Base-by-base conservation (phyloP, 2,113 vertebrate genomes). In the Sigmodon hispidus region DNA sequence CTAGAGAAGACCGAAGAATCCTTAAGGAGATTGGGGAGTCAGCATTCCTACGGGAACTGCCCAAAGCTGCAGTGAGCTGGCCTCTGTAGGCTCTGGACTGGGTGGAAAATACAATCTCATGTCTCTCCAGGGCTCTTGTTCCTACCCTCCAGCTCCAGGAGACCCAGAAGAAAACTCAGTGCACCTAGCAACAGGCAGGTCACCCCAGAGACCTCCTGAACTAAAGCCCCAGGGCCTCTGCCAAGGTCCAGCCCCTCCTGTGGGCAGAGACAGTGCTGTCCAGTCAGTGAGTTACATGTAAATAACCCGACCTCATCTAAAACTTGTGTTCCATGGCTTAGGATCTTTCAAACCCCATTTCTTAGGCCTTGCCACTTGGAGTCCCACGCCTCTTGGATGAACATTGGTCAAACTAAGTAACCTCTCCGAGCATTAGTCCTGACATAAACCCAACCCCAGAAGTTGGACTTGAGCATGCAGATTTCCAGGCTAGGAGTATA, bases 91-190 rank as follows among this genome's bases (percentile, higher is more conserved):
- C 81, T 45, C 57, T 40, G 45, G 40, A 89, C 16, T 72, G 43
- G 76, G 83, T 94, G 91, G 91, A 97, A 95, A 97, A 96, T 12
- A 96, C 92, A 72, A 92, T 34, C 43, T 95, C 59, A 81, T 73
- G 61, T 81, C 85, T 92, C 97, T 87, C 50, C 48, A 86, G 55
- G 80, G 34, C 40, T 72, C 61, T 29, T 77, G 85, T 96, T 93
- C 95, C 76, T 81, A 81, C 67, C 52, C 63, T 94, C 73, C 57
- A 92, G 50, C 40, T 50, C 59, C 81, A 92, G 85, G 94, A 96
- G 84, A 70, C 96, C 81, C 97, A 69, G 34, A 95, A 75, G 96
- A 79, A 96, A 94, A 94, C 70, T 96, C 92, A 87, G 67, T 88
- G 43, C 55, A 90, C 97, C 70, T 96, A 80, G 97, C 94, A 97